These are phyloP conservation scores for Aphodius granarius DNA, from an alignment of 2,888 invertebrate genomes.

Conservation along the genomic window DNA sequence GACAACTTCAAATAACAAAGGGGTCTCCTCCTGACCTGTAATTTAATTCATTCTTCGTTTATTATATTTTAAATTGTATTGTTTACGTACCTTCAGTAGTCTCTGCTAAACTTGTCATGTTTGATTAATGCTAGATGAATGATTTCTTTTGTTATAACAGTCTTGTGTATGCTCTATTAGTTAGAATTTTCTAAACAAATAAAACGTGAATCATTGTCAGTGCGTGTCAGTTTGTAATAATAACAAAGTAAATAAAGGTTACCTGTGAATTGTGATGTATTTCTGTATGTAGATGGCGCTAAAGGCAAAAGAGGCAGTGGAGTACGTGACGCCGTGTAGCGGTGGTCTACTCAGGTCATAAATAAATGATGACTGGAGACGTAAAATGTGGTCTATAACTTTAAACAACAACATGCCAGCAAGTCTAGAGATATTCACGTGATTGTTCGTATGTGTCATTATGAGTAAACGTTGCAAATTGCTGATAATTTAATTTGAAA, in stretches of 20 bases:
- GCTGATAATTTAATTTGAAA: background rate
- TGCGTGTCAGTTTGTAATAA: background rate
- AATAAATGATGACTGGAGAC: too few relatives aligned
- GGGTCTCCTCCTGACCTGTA: conserved; percentile 40
- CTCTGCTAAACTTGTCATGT: conserved; percentile 17
- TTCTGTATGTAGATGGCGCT: background rate
- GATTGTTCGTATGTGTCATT: background rate
- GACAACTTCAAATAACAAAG: conserved; percentile 67
- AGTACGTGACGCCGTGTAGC: too few relatives aligned
- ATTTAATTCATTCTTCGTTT: too few relatives aligned
- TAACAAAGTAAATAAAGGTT: background rate
- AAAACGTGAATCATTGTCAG: background rate
- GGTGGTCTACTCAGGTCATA: too few relatives aligned
- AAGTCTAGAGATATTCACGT: background rate
- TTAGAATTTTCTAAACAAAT: background rate
- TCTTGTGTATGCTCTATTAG: too few relatives aligned
- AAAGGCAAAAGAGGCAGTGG: too few relatives aligned
- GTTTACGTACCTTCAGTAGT: background rate
- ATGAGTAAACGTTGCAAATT: background rate
- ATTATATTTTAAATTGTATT: background rate
- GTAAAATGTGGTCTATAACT: background rate
- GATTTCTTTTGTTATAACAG: background rate
- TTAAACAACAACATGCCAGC: background rate
- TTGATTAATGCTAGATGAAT: background rate
- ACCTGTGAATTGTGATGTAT: background rate